A percentile compares a stretch with the other conserved stretches of the same genome.
Evolutionary conservation across 2,113 vertebrate species (phyloP).

Genomic region (Willisornis vidua): DNA sequence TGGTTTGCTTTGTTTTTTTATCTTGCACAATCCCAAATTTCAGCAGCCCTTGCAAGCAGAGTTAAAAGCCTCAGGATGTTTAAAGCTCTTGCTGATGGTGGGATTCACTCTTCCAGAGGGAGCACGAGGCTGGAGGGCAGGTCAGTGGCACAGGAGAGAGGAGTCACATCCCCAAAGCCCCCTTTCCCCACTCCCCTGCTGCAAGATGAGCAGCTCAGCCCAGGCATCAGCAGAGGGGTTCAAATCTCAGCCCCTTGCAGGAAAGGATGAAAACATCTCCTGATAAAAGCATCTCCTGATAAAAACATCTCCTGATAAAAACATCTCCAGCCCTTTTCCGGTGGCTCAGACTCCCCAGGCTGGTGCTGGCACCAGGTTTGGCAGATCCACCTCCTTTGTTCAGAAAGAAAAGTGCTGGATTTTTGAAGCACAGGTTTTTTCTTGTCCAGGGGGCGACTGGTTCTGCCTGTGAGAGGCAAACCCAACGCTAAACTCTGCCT

Average conservation of each 20-base stretch:
- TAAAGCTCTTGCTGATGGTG: background rate
- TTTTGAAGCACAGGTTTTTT: background rate
- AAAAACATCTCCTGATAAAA: background rate
- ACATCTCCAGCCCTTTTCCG: background rate
- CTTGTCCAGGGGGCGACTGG: accelerated
- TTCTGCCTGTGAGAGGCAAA: background rate
- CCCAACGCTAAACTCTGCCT: background rate
- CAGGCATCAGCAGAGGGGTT: too few relatives aligned
- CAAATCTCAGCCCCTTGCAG: accelerated
- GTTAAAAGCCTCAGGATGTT: background rate
- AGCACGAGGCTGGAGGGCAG: accelerated
- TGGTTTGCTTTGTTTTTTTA: background rate
- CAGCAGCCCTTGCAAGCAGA: background rate
- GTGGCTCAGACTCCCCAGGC: background rate
- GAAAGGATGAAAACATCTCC: background rate
- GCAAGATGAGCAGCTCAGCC: background rate
- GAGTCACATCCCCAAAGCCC: background rate
- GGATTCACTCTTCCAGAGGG: accelerated
- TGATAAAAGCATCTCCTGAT: background rate
- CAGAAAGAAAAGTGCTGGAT: background rate
- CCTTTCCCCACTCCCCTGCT: background rate
- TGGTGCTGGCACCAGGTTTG: background rate
- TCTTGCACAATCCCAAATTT: background rate
- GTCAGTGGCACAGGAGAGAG: background rate
- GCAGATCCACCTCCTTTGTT: background rate